Conservation (phyloP, 2,888 invertebrate genomes). For the Leptothorax acervorum region DNA sequence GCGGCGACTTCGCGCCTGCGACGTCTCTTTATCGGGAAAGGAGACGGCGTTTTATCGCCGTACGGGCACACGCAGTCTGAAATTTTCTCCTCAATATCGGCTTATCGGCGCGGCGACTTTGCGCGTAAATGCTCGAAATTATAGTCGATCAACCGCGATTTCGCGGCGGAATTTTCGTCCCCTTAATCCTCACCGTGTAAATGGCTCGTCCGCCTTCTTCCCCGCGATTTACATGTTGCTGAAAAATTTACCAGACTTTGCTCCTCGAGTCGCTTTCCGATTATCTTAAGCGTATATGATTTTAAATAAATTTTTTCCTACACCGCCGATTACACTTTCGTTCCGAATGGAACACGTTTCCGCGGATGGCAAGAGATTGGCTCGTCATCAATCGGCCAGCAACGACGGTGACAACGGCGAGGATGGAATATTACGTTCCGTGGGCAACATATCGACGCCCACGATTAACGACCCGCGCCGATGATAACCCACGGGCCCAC, state of each 20-base stretch:
- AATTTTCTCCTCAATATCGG: conserved; percentile 38
- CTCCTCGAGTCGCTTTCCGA: neutral
- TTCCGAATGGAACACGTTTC: neutral
- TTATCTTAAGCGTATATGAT: neutral
- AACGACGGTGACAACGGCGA: conserved; percentile 44
- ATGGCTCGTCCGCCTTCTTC: neutral
- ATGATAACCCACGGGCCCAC: conserved; percentile 71
- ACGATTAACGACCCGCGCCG: conserved; percentile 70
- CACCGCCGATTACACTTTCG: neutral
- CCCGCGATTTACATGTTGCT: neutral
- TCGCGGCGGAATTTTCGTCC: conserved; percentile 8
- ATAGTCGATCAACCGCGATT: conserved; percentile 17
- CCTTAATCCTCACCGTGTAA: conserved; percentile 7
- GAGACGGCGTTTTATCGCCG: conserved; percentile 30
- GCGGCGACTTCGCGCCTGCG: conserved; percentile 16
- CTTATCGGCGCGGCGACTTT: conserved; percentile 38
- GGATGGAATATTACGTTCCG: conserved; percentile 65
- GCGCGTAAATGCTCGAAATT: conserved; percentile 43
- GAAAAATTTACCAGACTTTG: neutral
- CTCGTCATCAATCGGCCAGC: conserved; percentile 79
- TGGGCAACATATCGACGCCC: conserved; percentile 68
- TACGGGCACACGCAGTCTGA: conserved; percentile 11
- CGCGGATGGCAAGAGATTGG: conserved; percentile 74
- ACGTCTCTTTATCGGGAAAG: conserved; percentile 30
- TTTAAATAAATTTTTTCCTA: neutral